Conservation (phyloP, 2,888 invertebrate genomes). For the Pharmacophagus antenor region DNA sequence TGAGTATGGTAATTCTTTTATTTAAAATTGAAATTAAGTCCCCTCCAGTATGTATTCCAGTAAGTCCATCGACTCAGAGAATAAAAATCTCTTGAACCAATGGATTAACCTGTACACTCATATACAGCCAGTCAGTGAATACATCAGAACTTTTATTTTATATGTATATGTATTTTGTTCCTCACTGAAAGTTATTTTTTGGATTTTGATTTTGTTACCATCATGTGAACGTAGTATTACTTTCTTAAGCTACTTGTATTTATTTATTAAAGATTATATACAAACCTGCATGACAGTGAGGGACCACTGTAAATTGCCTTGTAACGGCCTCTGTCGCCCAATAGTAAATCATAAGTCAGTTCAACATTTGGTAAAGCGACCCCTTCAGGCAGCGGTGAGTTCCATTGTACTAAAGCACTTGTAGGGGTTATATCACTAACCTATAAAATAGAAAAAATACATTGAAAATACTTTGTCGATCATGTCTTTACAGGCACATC, state of each 20-base stretch:
- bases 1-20: no score
- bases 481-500: neutral
- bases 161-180: no score
- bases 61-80: no score
- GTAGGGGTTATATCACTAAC: slow-evolving; percentile 91
- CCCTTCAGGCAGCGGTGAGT: slow-evolving; percentile 80
- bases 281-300: slow-evolving; percentile 86
- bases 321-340: slow-evolving; percentile 92
- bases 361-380: slow-evolving; percentile 74
- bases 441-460: slow-evolving; percentile 61
- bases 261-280: neutral
- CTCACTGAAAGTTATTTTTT: no score
- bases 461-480: neutral
- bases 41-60: no score
- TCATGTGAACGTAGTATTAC: no score
- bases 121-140: no score
- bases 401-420: slow-evolving; percentile 92
- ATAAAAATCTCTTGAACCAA: no score
- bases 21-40: no score
- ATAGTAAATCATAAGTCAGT: slow-evolving; percentile 89
- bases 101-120: no score
- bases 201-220: no score
- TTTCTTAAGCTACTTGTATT: neutral
- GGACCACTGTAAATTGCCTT: slow-evolving; percentile 91
- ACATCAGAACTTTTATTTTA: no score